Base-by-base conservation (phyloP, 2,113 vertebrate genomes). In the Psittacara wagleri region DNA sequence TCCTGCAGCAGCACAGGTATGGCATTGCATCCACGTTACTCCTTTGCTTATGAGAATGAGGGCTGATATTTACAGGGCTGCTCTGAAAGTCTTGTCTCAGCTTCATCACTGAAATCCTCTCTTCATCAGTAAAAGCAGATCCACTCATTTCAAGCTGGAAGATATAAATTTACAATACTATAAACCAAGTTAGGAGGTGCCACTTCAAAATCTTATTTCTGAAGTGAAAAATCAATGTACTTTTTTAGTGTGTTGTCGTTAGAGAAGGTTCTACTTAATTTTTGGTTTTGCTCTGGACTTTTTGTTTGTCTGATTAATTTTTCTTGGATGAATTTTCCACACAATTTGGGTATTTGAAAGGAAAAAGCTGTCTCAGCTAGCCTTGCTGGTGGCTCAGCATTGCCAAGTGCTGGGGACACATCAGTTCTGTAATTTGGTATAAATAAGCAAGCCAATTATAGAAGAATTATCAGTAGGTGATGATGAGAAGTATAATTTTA, bases 261-360 rank as follows among this genome's bases (percentile, higher is more conserved):
- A 54, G 29, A 78, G 22, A 55, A 9, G 66, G 13, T 44, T 83
- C 54, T 33, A 44, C 64, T 57, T 59, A 43, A 44, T 35, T 69
- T 64, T 55, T 28, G 9, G 5, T 76, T 80, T 48, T 90, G 9
- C 39, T 64, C 25, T 76, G 66, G 61, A 28, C 44, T 73, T 90
- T 91, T 89, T 89, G 43, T 80, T 86, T 48, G 7, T 64, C 33
- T 64, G 13, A 37, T 94, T 75, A 46, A 73, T 91, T 93, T 73
- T 87, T 14, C 70, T 61, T 64, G 66, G 33, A 74, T 82, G 64
- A 80, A 88, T 86, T 94, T 94, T 94, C 88, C 76, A 92, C 72
- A 39, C 28, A 62, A 59, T 90, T 95, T 49, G 69, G 88, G 46
- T 70, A 37, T 86, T 63, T 83, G 46, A 76, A 88, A 70, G 79